Percentiles rank a stretch among this genome's conserved stretches.
Conservation (phyloP, 2,113 vertebrate genomes). For the Alexandromys fortis region DNA sequence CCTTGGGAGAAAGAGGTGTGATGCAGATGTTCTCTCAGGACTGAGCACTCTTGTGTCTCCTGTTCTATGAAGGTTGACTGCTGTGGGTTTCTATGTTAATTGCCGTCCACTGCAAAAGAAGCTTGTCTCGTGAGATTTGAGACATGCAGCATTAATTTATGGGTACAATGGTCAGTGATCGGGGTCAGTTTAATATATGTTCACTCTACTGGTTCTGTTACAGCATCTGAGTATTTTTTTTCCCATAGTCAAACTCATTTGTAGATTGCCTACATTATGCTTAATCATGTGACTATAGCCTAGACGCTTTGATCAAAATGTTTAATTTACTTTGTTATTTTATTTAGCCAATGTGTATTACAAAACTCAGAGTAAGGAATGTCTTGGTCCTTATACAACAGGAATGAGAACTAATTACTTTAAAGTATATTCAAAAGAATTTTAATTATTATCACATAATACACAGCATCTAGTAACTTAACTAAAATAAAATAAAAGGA, state of each 20-base stretch:
- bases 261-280: neutral
- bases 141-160: neutral
- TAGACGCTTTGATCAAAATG: neutral
- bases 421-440: neutral
- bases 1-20: neutral
- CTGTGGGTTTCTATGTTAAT: neutral
- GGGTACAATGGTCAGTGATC: neutral
- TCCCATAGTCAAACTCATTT: neutral
- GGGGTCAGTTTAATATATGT: too few species aligned
- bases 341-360: neutral
- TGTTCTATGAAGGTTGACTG: too few species aligned
- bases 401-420: constrained; percentile 5
- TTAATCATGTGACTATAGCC: neutral
- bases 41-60: neutral
- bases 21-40: neutral
- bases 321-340: neutral
- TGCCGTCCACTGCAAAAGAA: neutral
- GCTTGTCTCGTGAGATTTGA: neutral
- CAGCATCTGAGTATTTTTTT: neutral
- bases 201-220: neutral
- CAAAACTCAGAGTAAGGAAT: neutral
- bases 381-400: neutral
- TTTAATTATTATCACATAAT: neutral
- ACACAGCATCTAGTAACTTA: neutral
- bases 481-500: constrained; percentile 11